Evolutionary conservation across 37 sponge, comb jelly and placozoan species (phyloP).

Genomic region (Haliclona indistincta): DNA sequence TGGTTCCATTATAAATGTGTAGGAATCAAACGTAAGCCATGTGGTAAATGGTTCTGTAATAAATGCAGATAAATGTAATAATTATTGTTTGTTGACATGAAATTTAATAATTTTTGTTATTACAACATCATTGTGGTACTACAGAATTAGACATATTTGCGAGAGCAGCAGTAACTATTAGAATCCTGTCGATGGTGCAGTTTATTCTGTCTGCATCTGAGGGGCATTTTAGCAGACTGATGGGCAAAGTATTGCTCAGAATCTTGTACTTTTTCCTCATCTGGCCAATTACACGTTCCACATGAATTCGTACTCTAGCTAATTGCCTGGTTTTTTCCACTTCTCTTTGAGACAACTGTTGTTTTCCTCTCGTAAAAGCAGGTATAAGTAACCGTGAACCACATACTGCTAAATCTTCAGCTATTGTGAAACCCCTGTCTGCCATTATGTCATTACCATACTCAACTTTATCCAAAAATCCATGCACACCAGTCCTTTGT

Average conservation of each 20-base stretch:
- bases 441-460: conserved; percentile 18
- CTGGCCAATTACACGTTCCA: conserved; percentile 34
- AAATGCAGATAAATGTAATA: too few relatives aligned
- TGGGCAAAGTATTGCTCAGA: conserved; percentile 24
- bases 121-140: too few relatives aligned
- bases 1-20: conserved; percentile 6
- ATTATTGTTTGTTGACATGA: too few relatives aligned
- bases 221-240: conserved; percentile 26
- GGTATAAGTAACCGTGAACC: conserved; percentile 20
- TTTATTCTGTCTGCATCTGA: conserved; percentile 1
- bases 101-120: too few relatives aligned
- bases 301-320: conserved; percentile 24
- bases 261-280: conserved; percentile 43
- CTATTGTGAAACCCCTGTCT: conserved; percentile 18
- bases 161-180: conserved; percentile 21
- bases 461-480: conserved; percentile 22
- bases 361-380: conserved; percentile 34
- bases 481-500: conserved; percentile 29
- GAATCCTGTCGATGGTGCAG: conserved; percentile 36
- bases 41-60: conserved; percentile 4
- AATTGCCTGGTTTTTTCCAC: conserved; percentile 31
- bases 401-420: conserved; percentile 18
- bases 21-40: background rate
- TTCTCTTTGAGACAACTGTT: conserved; percentile 24
- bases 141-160: conserved; percentile 4